These are phyloP conservation scores for Epiblema foenella DNA, from an alignment of 2,888 invertebrate species.

Conservation along the genomic window DNA sequence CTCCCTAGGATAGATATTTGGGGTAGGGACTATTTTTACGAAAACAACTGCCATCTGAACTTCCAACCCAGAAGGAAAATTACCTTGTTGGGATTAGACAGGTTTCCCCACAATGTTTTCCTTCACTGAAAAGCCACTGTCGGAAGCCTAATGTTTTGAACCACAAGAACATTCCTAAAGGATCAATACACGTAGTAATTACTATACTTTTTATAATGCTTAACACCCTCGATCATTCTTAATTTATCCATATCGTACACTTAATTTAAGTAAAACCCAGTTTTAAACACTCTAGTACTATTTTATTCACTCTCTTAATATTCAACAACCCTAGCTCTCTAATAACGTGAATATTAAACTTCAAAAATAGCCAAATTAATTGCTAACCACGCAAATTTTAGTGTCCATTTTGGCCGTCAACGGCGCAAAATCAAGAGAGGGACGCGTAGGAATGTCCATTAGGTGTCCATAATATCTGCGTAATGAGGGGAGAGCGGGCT, in stretches of 20 bases:
- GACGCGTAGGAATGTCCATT: constrained; percentile 69
- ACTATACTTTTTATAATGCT: too few relatives aligned
- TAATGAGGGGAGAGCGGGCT: constrained; percentile 72
- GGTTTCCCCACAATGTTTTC: too few relatives aligned
- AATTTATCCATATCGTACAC: background rate
- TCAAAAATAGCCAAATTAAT: constrained; percentile 43
- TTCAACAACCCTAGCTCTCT: background rate
- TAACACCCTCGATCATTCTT: too few relatives aligned
- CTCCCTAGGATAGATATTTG: too few relatives aligned
- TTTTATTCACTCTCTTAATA: constrained; percentile 47
- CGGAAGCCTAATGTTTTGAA: too few relatives aligned
- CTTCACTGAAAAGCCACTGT: too few relatives aligned
- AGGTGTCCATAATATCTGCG: constrained; percentile 68
- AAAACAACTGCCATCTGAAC: too few relatives aligned
- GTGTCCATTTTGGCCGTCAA: constrained; percentile 63
- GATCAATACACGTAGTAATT: too few relatives aligned
- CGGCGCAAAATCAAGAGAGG: constrained; percentile 65
- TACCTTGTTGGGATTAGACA: too few relatives aligned
- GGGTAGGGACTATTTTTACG: too few relatives aligned
- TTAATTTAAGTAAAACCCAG: background rate
- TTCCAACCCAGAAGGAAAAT: too few relatives aligned
- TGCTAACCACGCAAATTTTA: constrained; percentile 55
- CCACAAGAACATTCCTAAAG: too few relatives aligned
- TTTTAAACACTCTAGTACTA: constrained; percentile 11
- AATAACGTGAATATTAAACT: constrained; percentile 40